These are phyloP conservation scores for Sula dactylatra DNA, from an alignment of 2,113 vertebrate genomes.

Conservation along the genomic window DNA sequence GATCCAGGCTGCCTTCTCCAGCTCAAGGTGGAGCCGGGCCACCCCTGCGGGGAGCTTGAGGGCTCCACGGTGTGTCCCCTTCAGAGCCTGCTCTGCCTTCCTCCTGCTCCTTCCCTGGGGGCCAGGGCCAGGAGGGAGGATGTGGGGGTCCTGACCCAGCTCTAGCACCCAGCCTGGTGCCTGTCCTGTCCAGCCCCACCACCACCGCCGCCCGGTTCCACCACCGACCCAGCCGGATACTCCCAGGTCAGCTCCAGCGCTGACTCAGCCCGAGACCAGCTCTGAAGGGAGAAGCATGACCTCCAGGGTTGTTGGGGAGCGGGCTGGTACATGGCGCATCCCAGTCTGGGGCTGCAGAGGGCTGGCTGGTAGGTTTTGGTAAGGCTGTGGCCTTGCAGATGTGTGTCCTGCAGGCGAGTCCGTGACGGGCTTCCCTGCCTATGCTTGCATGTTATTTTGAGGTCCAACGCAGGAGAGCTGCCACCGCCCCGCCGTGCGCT, in stretches of 20 bases:
- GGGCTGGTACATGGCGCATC: background rate
- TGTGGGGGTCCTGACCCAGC: background rate
- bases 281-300: background rate
- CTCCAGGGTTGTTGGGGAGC: no score
- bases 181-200: background rate
- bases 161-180: background rate
- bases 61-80: background rate
- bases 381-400: background rate
- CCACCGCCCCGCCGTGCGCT: accelerated
- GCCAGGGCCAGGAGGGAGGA: background rate
- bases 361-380: background rate
- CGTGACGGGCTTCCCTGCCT: background rate
- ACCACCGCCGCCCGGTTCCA: background rate
- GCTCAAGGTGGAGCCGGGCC: background rate
- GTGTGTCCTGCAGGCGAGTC: background rate
- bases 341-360: background rate
- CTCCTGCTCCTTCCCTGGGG: background rate
- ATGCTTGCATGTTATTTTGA: background rate
- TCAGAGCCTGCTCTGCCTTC: background rate
- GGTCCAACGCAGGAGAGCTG: background rate
- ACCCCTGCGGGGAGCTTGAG: background rate
- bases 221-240: background rate
- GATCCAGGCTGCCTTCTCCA: background rate
- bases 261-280: background rate
- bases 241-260: background rate